Conservation (phyloP, 2,797 vertebrate species). For the Phrynocephalus guinanensis region DNA sequence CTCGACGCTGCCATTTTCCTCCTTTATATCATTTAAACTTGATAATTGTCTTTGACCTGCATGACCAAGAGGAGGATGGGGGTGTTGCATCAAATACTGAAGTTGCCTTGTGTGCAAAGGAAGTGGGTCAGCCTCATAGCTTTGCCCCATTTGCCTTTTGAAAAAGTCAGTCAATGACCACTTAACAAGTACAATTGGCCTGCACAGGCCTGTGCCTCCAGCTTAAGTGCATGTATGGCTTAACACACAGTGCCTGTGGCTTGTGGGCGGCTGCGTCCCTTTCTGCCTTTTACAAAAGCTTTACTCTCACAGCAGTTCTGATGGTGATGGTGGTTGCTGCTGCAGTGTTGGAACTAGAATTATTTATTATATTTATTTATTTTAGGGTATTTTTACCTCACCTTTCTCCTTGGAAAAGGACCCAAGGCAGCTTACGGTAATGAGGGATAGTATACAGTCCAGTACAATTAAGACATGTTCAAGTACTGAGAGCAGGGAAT, state of each 20-base stretch:
- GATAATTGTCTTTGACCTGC: neutral
- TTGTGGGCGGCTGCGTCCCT: neutral
- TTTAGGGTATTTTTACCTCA: no score
- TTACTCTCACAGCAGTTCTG: neutral
- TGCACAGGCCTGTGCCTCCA: neutral
- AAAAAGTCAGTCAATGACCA: neutral
- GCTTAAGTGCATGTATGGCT: neutral
- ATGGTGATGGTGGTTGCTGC: neutral
- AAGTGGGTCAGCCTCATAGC: neutral
- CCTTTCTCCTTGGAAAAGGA: no score
- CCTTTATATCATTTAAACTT: conserved; percentile 3
- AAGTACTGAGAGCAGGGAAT: no score
- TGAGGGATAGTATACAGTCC: no score
- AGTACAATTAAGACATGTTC: no score
- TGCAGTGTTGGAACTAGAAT: neutral
- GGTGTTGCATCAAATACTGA: neutral
- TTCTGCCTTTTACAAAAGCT: neutral
- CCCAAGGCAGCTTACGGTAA: no score
- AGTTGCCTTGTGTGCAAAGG: neutral
- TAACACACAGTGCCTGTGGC: neutral
- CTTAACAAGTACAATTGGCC: neutral
- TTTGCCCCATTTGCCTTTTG: neutral
- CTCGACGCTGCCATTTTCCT: neutral
- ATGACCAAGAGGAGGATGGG: neutral
- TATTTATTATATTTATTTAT: no score